A percentile compares a stretch with the other conserved stretches of the same genome.
Evolutionary conservation across 2,797 vertebrate species (phyloP).

Genomic region (Acropternis orthonyx): DNA sequence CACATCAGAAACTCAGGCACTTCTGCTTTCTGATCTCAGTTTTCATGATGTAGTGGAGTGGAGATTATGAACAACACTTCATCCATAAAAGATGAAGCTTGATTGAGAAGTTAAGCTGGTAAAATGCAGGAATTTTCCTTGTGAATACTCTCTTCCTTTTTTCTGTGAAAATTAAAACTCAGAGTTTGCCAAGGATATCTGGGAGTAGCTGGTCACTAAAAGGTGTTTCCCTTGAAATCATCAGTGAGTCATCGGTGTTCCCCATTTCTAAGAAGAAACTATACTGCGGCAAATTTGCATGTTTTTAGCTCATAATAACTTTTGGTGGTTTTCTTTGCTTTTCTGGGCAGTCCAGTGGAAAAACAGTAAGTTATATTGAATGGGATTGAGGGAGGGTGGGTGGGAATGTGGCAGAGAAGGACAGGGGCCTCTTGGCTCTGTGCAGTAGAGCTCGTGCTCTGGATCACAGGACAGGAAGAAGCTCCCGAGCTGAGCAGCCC

Average conservation of each 20-base stretch:
- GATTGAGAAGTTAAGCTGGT: not conserved
- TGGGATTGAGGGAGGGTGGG: not conserved
- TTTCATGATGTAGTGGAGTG: not conserved
- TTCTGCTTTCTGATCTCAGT: not conserved
- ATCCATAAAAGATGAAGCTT: not conserved
- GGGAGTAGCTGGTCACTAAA: not conserved
- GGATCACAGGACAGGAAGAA: not conserved
- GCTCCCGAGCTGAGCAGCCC: not conserved
- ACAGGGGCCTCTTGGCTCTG: not conserved
- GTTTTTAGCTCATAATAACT: not conserved
- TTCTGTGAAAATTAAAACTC: not conserved
- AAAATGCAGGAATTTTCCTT: not conserved
- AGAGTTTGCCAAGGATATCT: not conserved
- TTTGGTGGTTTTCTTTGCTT: not conserved
- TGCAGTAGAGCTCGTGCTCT: fast-evolving
- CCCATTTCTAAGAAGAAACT: not conserved
- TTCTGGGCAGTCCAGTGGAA: not conserved
- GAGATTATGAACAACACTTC: not conserved
- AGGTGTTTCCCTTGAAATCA: not conserved
- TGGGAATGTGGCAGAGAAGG: not conserved
- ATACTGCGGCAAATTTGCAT: not conserved
- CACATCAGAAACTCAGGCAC: not conserved
- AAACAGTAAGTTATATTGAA: not conserved
- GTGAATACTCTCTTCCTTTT: not conserved
- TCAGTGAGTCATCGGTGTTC: not conserved